A percentile compares a stretch with the other conserved stretches of the same genome.
These are phyloP conservation scores for Gnathonemus echidnorhynchus DNA, from an alignment of 2,113 vertebrate species.

Conservation along the genomic window DNA sequence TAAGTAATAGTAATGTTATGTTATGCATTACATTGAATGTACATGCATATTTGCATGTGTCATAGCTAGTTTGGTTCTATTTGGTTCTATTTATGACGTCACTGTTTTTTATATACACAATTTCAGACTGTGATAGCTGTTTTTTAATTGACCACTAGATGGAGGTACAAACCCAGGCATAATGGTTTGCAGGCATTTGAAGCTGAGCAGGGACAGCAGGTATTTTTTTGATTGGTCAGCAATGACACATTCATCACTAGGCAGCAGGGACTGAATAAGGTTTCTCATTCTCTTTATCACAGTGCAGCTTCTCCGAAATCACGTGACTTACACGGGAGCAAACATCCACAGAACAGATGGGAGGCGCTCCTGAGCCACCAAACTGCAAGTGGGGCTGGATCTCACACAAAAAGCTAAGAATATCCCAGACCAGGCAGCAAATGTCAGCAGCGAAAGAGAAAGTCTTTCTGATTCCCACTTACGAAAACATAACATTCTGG, in stretches of 20 bases:
- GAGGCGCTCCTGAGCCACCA: background rate
- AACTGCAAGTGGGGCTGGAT: background rate
- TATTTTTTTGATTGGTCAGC: constrained; percentile 10
- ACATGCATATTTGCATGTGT: background rate
- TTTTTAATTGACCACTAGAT: background rate
- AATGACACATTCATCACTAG: background rate
- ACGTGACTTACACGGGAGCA: background rate
- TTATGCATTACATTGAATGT: background rate
- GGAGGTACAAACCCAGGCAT: background rate
- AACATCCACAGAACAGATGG: background rate
- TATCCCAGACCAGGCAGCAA: background rate
- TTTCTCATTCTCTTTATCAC: background rate
- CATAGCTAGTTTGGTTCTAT: background rate
- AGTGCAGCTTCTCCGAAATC: background rate
- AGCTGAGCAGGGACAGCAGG: background rate
- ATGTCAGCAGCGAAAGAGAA: background rate
- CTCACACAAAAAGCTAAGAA: background rate
- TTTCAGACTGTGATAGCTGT: background rate
- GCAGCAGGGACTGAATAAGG: background rate
- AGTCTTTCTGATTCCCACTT: background rate
- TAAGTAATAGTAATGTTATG: background rate
- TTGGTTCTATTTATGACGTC: background rate
- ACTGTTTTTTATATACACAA: background rate
- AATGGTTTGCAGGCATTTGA: background rate
- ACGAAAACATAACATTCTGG: background rate